Evolutionary conservation across 92 coral and sea anemone genomes (phyloP).

Genomic region (Palythoa grandis): DNA sequence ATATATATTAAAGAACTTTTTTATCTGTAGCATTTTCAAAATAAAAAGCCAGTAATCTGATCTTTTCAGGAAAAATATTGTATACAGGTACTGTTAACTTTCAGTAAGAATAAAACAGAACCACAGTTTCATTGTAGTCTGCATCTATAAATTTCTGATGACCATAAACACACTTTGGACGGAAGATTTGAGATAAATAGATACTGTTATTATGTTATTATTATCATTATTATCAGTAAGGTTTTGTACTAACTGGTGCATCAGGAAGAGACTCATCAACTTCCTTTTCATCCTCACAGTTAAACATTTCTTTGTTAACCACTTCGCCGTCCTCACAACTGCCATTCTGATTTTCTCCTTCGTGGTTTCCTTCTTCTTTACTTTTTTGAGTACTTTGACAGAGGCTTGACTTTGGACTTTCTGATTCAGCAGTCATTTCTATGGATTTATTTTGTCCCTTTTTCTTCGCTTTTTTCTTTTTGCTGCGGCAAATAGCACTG

Average conservation of each 20-base stretch:
- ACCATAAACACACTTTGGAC: no score
- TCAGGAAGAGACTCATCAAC: conserved; percentile 16
- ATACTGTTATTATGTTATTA: no score
- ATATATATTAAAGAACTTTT: no score
- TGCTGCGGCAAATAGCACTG: conserved; percentile 74
- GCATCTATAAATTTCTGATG: no score
- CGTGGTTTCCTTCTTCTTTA: neutral
- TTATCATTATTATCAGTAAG: no score
- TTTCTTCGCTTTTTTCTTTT: conserved; percentile 43
- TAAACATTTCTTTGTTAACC: conserved; percentile 44
- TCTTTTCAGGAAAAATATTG: no score
- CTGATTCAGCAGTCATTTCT: neutral
- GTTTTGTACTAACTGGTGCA: conserved; percentile 10
- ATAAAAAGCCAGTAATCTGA: no score
- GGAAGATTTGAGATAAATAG: no score
- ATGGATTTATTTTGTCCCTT: neutral
- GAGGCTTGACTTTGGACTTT: conserved; percentile 12
- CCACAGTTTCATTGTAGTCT: no score
- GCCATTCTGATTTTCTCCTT: neutral
- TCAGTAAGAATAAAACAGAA: no score
- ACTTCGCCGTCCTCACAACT: conserved; percentile 49
- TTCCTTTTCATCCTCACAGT: conserved; percentile 36
- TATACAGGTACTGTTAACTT: no score
- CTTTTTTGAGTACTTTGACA: neutral
- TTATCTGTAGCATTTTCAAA: no score